Percentiles rank a stretch among this genome's conserved stretches.
Conservation (phyloP, 2,113 vertebrate genomes). For the Lipotes vexillifer region DNA sequence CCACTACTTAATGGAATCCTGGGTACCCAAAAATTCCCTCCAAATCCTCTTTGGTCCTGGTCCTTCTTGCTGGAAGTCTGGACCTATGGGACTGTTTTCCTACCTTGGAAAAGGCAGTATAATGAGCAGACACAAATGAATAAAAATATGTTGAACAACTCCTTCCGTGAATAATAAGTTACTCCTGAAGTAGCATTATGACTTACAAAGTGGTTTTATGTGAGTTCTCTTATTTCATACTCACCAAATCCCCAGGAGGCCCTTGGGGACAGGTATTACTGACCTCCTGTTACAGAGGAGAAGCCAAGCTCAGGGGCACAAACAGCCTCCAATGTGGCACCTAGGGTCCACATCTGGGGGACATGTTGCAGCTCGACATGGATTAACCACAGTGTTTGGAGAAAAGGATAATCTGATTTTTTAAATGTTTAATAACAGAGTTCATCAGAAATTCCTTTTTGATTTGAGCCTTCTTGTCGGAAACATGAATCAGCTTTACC, state of each 20-base stretch:
- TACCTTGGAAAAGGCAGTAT: not conserved
- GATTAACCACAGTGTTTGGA: not conserved
- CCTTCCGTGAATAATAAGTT: not conserved
- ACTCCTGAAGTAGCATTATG: not conserved
- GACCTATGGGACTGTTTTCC: not conserved
- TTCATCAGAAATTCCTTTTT: conserved; percentile 5
- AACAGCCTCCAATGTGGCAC: not conserved
- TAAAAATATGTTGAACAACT: not conserved
- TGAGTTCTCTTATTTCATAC: not conserved
- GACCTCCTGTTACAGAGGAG: not conserved
- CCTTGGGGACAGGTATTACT: not conserved
- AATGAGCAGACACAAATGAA: not conserved
- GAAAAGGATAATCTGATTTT: not conserved
- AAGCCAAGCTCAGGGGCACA: not conserved
- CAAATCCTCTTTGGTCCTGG: not conserved
- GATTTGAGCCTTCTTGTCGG: not conserved
- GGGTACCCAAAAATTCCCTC: not conserved
- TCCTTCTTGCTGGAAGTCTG: not conserved
- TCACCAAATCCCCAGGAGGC: not conserved
- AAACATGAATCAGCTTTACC: not conserved
- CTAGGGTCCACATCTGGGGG: not conserved
- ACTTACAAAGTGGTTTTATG: not conserved
- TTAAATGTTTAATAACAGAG: not conserved
- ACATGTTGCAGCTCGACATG: accelerated
- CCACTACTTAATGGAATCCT: not conserved